Conservation (phyloP, 2,888 invertebrate genomes). For the Bursaphelenchus okinawaensis region DNA sequence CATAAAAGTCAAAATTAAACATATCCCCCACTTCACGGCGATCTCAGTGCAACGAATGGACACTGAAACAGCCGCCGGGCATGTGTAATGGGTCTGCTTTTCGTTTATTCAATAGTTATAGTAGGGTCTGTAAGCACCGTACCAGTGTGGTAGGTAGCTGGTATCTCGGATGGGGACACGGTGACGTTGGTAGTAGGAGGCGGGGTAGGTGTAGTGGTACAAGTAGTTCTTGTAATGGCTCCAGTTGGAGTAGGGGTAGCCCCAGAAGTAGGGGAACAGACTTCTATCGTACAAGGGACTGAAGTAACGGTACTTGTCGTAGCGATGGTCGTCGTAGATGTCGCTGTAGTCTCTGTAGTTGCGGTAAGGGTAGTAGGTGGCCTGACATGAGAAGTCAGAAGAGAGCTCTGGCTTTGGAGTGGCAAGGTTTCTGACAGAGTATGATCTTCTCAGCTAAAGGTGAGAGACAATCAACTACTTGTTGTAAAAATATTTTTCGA, state of each 20-base stretch:
- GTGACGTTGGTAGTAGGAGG: not conserved
- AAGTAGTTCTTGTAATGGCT: not conserved
- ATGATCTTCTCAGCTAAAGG: not conserved
- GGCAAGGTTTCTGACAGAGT: not conserved
- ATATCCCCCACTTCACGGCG: too few species aligned
- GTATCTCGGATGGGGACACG: not conserved
- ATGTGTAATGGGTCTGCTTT: not conserved
- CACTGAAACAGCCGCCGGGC: not conserved
- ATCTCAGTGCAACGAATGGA: too few species aligned
- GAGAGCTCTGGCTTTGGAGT: not conserved
- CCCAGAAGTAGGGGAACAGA: slow-evolving; percentile 32
- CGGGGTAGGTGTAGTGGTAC: not conserved
- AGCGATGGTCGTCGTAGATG: slow-evolving; percentile 27
- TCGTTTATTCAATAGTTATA: not conserved
- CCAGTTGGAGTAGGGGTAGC: slow-evolving; percentile 15
- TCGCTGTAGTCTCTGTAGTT: slow-evolving; percentile 39
- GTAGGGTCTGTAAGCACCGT: not conserved
- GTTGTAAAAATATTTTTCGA: too few species aligned
- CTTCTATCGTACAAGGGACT: slow-evolving; percentile 40
- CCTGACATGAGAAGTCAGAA: not conserved
- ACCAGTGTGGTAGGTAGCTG: not conserved
- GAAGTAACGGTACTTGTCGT: slow-evolving; percentile 53
- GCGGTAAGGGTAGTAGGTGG: slow-evolving; percentile 37
- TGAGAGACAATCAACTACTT: too few species aligned
- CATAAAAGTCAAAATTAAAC: too few species aligned